A percentile compares a stretch with the other conserved stretches of the same genome.
Evolutionary conservation across 2,113 vertebrate species (phyloP).

Genomic region (Entomyzon cyanotis): DNA sequence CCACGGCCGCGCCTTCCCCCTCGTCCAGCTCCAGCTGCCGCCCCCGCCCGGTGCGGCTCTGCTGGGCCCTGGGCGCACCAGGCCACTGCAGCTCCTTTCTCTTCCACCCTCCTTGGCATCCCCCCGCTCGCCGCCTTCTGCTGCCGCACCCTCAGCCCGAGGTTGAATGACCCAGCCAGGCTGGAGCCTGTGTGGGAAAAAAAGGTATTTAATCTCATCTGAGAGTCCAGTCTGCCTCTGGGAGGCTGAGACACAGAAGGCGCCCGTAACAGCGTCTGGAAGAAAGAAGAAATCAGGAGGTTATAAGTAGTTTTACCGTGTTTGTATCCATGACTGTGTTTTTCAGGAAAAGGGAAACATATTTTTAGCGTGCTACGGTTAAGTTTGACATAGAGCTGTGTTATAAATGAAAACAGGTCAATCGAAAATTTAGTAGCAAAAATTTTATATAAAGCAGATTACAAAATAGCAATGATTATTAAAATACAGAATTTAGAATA

Average conservation of each 20-base stretch:
- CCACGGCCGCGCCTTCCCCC: neutral
- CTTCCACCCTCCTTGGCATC: rapidly evolving
- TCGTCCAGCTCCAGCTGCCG: neutral
- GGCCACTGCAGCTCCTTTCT: neutral
- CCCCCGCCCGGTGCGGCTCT: neutral
- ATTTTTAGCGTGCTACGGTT: neutral
- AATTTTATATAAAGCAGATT: too few relatives aligned
- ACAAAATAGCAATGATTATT: too few relatives aligned
- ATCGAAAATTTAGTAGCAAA: too few relatives aligned
- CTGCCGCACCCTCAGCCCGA: neutral
- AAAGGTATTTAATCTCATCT: neutral
- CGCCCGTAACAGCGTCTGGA: rapidly evolving
- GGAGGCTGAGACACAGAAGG: neutral
- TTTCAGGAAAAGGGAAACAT: neutral
- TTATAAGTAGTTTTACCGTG: neutral
- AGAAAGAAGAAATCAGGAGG: neutral
- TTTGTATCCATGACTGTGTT: neutral
- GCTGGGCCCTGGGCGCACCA: rapidly evolving
- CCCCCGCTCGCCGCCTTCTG: neutral
- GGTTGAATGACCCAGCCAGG: neutral
- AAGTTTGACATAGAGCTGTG: neutral
- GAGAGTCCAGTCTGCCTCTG: neutral
- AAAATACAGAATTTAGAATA: too few relatives aligned
- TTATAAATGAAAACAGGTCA: too few relatives aligned
- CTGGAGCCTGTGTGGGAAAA: neutral